Evolutionary conservation across 2,113 vertebrate species (phyloP).

Genomic region (Phalacrocorax carbo): DNA sequence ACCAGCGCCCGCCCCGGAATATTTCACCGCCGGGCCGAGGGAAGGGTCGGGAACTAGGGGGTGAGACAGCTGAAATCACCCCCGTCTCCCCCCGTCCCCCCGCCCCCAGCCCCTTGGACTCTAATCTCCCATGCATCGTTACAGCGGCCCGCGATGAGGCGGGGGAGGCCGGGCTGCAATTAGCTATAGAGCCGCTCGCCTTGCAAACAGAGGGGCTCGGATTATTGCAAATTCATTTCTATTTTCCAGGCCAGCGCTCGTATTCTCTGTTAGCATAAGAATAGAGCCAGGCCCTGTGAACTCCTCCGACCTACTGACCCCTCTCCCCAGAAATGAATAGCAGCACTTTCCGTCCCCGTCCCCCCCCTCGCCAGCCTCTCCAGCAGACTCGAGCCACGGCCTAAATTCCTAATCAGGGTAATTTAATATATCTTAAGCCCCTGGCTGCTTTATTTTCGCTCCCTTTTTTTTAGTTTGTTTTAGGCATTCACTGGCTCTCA

Average conservation of each 20-base stretch:
- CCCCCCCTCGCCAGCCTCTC: constrained; percentile 80
- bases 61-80: not conserved
- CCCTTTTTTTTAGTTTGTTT: constrained; percentile 92
- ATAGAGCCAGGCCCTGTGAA: constrained; percentile 92
- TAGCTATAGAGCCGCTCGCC: constrained; percentile 79
- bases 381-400: constrained; percentile 87
- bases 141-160: constrained; percentile 67
- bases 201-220: constrained; percentile 78
- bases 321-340: constrained; percentile 89
- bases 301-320: constrained; percentile 94
- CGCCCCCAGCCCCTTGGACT: not conserved
- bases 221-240: constrained; percentile 95
- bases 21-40: not conserved
- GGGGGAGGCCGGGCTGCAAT: constrained; percentile 76
- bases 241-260: constrained; percentile 90
- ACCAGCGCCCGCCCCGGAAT: constrained; percentile 45
- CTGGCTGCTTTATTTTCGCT: constrained; percentile 87
- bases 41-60: not conserved
- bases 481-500: constrained; percentile 88
- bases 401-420: constrained; percentile 98
- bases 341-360: constrained; percentile 78
- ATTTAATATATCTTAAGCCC: constrained; percentile 98
- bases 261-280: constrained; percentile 94
- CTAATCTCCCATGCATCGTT: constrained; percentile 68
- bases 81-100: not conserved